A percentile compares a stretch with the other conserved stretches of the same genome.
These are phyloP conservation scores for Eilema sororculum DNA, from an alignment of 2,888 invertebrate genomes.

Conservation along the genomic window DNA sequence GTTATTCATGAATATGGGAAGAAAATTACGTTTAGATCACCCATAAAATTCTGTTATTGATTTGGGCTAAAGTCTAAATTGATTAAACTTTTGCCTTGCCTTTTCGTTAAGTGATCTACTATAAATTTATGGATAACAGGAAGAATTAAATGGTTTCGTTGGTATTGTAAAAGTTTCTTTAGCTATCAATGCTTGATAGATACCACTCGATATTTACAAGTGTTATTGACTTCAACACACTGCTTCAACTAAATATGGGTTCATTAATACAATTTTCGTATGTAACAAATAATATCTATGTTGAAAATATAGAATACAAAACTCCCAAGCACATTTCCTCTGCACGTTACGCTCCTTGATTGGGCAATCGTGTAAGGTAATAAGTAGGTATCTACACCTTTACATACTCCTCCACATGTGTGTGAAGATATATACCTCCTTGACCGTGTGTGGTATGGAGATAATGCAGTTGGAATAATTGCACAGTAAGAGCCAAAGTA, in stretches of 20 bases:
- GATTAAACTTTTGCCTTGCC: background rate
- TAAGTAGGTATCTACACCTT: background rate
- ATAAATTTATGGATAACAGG: background rate
- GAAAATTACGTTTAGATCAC: slow-evolving; percentile 34
- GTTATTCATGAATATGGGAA: slow-evolving; percentile 36
- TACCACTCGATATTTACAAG: background rate
- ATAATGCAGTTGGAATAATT: background rate
- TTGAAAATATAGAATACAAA: background rate
- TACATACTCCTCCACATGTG: background rate
- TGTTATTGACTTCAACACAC: too few species aligned
- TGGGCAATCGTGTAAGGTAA: background rate
- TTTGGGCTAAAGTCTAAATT: slow-evolving; percentile 21
- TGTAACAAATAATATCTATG: background rate
- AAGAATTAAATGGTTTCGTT: background rate
- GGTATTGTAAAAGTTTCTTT: background rate
- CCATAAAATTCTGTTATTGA: slow-evolving; percentile 30
- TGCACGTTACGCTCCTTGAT: background rate
- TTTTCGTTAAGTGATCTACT: background rate
- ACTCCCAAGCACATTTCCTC: background rate
- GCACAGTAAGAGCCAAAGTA: slow-evolving; percentile 1
- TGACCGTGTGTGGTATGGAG: background rate
- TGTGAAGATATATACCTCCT: background rate
- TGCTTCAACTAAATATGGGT: too few species aligned
- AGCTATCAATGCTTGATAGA: background rate
- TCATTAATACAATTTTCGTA: too few species aligned